phyloP scores from a whole-genome alignment of 2,888 invertebrate species.

The Tetragnatha montana region DNA sequence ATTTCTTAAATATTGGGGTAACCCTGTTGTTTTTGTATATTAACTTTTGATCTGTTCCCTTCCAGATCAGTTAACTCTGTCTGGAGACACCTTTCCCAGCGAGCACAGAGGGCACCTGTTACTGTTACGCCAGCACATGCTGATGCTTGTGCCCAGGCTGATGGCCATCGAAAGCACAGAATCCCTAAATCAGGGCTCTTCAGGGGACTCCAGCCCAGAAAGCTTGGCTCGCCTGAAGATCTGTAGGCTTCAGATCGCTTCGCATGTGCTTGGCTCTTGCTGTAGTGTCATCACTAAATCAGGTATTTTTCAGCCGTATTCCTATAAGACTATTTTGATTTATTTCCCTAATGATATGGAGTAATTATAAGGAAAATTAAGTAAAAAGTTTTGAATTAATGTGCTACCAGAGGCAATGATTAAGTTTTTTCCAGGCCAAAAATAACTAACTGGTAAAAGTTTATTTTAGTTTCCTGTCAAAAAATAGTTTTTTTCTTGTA shows the following conservation, averaged over 20 bases:
- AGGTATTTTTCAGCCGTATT: slow-evolving; percentile 25
- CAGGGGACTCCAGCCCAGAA: slow-evolving; percentile 14
- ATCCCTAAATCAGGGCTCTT: not conserved
- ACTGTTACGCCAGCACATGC: slow-evolving; percentile 60
- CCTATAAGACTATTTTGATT: not conserved
- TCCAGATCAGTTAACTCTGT: slow-evolving; percentile 43
- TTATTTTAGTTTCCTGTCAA: too few relatives aligned
- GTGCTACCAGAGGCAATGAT: too few relatives aligned
- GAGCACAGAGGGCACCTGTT: slow-evolving; percentile 64
- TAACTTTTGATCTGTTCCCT: not conserved
- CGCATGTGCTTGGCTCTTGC: slow-evolving; percentile 57
- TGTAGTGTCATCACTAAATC: slow-evolving; percentile 54
- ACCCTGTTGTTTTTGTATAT: too few relatives aligned
- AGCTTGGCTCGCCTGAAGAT: slow-evolving; percentile 50
- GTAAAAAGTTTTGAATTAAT: too few relatives aligned
- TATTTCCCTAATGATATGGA: too few relatives aligned
- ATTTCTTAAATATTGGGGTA: too few relatives aligned
- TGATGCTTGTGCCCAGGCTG: slow-evolving; percentile 56
- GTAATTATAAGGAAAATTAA: too few relatives aligned
- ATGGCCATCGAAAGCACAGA: slow-evolving; percentile 40
- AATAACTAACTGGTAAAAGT: too few relatives aligned
- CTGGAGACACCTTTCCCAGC: slow-evolving; percentile 52
- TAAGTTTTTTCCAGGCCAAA: too few relatives aligned
- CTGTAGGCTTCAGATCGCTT: slow-evolving; percentile 55
- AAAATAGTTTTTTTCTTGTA: too few relatives aligned